Base-by-base conservation (phyloP, 2,797 vertebrate genomes). In the Clarias pachynema region DNA sequence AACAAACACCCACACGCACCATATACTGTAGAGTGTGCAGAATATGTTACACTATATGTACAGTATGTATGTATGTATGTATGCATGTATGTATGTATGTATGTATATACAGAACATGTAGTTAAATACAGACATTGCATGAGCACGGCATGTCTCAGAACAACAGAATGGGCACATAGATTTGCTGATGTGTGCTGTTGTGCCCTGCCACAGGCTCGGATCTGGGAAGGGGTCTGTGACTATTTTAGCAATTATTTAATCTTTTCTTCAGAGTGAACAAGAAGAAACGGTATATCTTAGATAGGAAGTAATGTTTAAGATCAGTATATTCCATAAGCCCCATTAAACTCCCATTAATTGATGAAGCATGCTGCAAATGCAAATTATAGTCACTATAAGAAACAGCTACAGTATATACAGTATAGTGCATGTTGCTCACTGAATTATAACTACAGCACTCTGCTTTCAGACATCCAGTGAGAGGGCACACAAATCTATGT, bases 401-500 rank as follows among this genome's bases (percentile, higher is more conserved):
- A 63, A 40, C 18, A 24, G 1, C n/a, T 10, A n/a, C n/a, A n/a
- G n/a, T n/a, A 60, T 44, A 20, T 40, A 40, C 6, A 40, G 37
- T 18, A n/a, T 2, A 10, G 7, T 22, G 44, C 31, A 5, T 70
- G 53, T 15, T 65, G 70, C n/a, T 40, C 29, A n/a, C 66, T 72
- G 49, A 59, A 66, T 63, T 72, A 63, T 26, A 56, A 86, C 63
- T 15, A 16, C 26, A 80, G 66, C 44, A 72, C 63, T 86, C 44
- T 69, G 59, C 22, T 82, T 65, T 49, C 49, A 59, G 85, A 89
- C 91, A 92, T 89, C 92, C 92, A 92, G 91, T 92, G 90, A 87
- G 89, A 92, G 86, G 88, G 94, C 84, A 90, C 88, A 94, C 93
- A 94, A 93, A 95, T 95, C 93, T 93, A 94, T 94, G 93, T 88